A percentile compares a stretch with the other conserved stretches of the same genome.
Evolutionary conservation across 1,140 invertebrate species (phyloP).

Genomic region (Atta cephalotes): DNA sequence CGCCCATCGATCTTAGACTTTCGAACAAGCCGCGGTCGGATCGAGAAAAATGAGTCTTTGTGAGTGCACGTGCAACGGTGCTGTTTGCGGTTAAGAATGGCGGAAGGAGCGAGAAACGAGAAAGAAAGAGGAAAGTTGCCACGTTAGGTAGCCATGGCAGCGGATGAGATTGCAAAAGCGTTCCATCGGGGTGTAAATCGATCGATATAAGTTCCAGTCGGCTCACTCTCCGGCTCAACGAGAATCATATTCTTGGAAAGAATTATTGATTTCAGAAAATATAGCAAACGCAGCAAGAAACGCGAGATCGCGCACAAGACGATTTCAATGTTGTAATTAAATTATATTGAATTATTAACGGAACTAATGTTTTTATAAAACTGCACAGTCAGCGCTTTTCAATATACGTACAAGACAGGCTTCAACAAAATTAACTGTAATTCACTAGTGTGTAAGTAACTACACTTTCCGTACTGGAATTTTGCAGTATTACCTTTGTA

Average conservation of each 20-base stretch:
- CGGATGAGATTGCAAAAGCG: conserved; percentile 60
- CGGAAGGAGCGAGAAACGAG: conserved; percentile 48
- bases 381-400: neutral
- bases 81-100: conserved; percentile 54
- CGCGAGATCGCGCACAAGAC: neutral
- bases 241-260: conserved; percentile 50
- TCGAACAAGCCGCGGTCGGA: conserved; percentile 43
- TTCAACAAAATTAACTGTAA: conserved; percentile 24
- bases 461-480: conserved; percentile 29
- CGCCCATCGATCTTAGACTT: conserved; percentile 63
- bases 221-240: conserved; percentile 31
- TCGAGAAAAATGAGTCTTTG: conserved; percentile 70
- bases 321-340: conserved; percentile 7
- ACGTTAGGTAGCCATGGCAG: conserved; percentile 35
- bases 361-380: neutral
- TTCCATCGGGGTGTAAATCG: conserved; percentile 61
- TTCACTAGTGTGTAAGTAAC: conserved; percentile 3
- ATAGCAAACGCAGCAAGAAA: conserved; percentile 1
- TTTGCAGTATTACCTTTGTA: conserved; percentile 48
- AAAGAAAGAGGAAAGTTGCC: conserved; percentile 62
- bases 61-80: conserved; percentile 31
- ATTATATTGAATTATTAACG: neutral
- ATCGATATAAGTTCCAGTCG: conserved; percentile 48
- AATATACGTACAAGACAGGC: neutral
- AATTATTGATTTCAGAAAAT: conserved; percentile 21